Evolutionary conservation across 2,113 vertebrate species (phyloP).

Genomic region (Microcebus griseorufus): DNA sequence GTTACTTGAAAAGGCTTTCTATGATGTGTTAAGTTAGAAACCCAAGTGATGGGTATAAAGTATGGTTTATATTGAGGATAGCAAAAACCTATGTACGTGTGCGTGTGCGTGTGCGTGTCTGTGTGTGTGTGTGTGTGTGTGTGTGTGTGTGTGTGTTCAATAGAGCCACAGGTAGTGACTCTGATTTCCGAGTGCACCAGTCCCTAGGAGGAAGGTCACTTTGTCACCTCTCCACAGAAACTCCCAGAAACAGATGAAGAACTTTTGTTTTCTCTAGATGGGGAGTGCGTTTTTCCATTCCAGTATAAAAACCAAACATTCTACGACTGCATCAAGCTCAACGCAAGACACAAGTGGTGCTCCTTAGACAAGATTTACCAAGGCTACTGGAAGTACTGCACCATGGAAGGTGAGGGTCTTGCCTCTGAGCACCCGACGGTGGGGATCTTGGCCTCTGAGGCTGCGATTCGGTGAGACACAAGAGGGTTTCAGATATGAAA

Average conservation of each 20-base stretch:
- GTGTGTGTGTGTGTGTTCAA: background rate
- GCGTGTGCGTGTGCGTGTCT: background rate
- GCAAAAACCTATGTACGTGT: background rate
- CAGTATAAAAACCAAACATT: background rate
- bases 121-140: too few relatives aligned
- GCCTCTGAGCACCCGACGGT: accelerated
- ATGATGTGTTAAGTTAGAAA: background rate
- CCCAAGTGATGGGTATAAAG: background rate
- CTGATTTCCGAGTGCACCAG: too few relatives aligned
- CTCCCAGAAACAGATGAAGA: background rate
- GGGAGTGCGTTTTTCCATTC: slow-evolving; percentile 63
- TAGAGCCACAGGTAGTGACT: background rate
- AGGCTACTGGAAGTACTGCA: slow-evolving; percentile 67
- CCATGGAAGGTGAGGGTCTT: background rate
- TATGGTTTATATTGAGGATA: background rate
- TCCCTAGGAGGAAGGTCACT: accelerated
- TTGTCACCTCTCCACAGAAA: background rate
- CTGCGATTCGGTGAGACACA: too few relatives aligned
- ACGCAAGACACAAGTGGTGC: slow-evolving; percentile 56
- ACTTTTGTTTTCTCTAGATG: slow-evolving; percentile 16
- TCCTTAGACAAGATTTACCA: background rate
- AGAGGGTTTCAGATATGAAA: background rate
- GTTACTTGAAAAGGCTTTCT: background rate
- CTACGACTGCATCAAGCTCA: slow-evolving; percentile 46
- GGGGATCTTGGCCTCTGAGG: accelerated